Percentiles rank a stretch among this genome's conserved stretches.
These are phyloP conservation scores for Phengaris alcon DNA, from an alignment of 2,888 invertebrate species.

Conservation along the genomic window DNA sequence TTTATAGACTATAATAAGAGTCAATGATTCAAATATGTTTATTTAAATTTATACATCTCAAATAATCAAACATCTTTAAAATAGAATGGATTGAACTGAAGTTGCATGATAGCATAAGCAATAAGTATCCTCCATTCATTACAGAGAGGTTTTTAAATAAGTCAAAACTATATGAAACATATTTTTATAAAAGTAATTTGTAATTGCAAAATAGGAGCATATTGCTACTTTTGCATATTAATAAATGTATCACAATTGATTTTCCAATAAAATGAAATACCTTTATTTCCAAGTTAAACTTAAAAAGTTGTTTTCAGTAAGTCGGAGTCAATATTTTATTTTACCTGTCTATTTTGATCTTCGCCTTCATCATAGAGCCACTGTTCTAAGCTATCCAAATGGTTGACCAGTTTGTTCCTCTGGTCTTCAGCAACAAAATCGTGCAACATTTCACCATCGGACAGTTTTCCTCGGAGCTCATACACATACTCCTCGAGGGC, in stretches of 20 bases:
- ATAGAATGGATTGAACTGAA: not conserved
- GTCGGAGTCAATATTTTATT: no score
- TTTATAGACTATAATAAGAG: not conserved
- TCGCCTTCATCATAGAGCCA: slow-evolving; percentile 99
- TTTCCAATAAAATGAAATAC: no score
- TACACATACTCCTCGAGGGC: slow-evolving; percentile 99
- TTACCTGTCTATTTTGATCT: slow-evolving; percentile 85
- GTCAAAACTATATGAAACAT: no score
- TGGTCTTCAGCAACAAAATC: slow-evolving; percentile 87
- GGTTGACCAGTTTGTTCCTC: slow-evolving; percentile 79
- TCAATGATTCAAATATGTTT: not conserved
- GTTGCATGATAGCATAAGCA: no score
- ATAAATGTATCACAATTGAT: no score
- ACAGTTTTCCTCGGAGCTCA: slow-evolving; percentile 93
- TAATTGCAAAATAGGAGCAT: no score
- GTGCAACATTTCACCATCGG: slow-evolving; percentile 86
- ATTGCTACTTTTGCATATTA: no score
- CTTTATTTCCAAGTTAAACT: no score
- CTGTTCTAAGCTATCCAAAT: slow-evolving; percentile 92
- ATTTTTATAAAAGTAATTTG: no score
- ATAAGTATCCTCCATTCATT: no score
- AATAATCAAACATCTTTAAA: not conserved
- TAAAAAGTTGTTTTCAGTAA: no score
- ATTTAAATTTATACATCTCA: not conserved
- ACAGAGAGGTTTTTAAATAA: no score